A percentile compares a stretch with the other conserved stretches of the same genome.
phyloP scores from a whole-genome alignment of 2,113 vertebrate genomes.

The Athene noctua region DNA sequence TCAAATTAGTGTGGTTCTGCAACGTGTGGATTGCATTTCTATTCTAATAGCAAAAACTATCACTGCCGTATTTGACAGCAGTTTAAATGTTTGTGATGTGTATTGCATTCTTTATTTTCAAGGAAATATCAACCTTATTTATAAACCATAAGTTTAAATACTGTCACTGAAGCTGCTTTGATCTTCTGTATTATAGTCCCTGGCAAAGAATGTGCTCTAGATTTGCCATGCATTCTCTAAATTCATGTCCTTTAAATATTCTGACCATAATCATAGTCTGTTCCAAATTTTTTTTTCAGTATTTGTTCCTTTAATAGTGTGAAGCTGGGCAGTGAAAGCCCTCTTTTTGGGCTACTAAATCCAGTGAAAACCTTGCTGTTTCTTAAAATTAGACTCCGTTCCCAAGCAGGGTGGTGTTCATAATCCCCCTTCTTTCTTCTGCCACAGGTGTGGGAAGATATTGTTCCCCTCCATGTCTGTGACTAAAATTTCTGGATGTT shows the following conservation, averaged over 20 bases:
- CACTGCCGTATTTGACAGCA: not conserved
- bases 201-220: not conserved
- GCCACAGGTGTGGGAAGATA: not conserved
- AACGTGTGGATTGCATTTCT: not conserved
- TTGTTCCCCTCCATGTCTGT: not conserved
- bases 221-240: not conserved
- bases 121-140: not conserved
- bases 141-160: not conserved
- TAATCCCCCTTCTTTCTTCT: not conserved
- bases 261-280: not conserved
- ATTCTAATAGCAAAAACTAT: not conserved
- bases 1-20: not conserved
- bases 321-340: not conserved
- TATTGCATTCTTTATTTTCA: not conserved
- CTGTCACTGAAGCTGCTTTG: constrained; percentile 24
- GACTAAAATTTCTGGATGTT: not conserved
- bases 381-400: not conserved
- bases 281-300: not conserved
- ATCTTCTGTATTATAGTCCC: constrained; percentile 7
- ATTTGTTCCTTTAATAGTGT: not conserved
- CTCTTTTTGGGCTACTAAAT: not conserved
- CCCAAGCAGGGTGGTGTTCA: not conserved
- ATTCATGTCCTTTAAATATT: not conserved
- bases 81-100: not conserved
- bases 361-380: not conserved